Evolutionary conservation across 2,113 vertebrate genomes (phyloP).

Genomic region (Pimephales promelas): DNA sequence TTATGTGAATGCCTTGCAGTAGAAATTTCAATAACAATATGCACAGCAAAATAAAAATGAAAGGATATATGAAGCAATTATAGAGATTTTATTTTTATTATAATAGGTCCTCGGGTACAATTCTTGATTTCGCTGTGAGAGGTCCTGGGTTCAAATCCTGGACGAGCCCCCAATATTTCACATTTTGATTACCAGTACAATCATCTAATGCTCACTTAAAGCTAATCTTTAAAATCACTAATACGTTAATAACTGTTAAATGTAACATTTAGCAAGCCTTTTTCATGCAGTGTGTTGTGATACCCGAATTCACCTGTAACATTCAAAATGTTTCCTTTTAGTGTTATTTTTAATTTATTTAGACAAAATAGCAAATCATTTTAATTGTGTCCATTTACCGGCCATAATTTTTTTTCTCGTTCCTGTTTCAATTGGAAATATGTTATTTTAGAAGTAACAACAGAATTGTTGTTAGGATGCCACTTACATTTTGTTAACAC

Average conservation of each 20-base stretch:
- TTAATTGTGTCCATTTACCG: background rate
- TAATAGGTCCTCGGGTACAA: no score
- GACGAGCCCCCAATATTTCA: background rate
- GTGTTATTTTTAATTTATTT: no score
- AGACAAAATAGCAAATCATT: no score
- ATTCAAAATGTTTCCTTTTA: no score
- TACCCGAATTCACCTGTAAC: no score
- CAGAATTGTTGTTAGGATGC: background rate
- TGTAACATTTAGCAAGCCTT: no score
- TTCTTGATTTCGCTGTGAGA: no score
- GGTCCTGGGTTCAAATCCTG: no score
- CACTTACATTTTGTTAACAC: background rate
- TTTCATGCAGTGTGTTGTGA: no score
- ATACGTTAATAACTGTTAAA: background rate
- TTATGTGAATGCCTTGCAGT: background rate
- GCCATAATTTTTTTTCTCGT: background rate
- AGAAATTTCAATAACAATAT: background rate
- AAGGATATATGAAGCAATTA: background rate
- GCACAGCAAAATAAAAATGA: background rate
- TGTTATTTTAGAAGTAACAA: background rate
- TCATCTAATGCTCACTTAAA: background rate
- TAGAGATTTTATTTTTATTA: no score
- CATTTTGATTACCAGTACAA: background rate
- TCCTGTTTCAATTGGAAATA: background rate
- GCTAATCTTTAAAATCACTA: background rate